phyloP scores from a whole-genome alignment of 2,888 invertebrate genomes.

The Troides oblongomaculatus region DNA sequence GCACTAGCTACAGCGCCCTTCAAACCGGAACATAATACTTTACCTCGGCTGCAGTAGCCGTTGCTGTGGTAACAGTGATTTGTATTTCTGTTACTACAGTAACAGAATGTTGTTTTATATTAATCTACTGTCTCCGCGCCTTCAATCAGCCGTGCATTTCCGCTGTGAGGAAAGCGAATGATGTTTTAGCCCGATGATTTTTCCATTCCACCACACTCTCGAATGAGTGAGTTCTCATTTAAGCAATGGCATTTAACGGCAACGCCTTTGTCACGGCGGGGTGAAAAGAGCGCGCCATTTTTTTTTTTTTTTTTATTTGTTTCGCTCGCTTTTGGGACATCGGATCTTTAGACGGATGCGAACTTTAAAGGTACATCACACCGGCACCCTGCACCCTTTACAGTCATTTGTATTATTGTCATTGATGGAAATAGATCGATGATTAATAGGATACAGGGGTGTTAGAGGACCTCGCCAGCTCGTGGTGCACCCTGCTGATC shows the following conservation, averaged over 20 bases:
- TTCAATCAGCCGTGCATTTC: constrained; percentile 36
- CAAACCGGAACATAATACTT: no score
- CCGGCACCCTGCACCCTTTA: constrained; percentile 19
- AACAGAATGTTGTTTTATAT: no score
- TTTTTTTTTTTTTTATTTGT: constrained; percentile 65
- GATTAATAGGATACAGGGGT: neutral
- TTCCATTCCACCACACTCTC: constrained; percentile 72
- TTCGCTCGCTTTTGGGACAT: constrained; percentile 49
- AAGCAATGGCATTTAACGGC: constrained; percentile 77
- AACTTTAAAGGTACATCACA: constrained; percentile 22
- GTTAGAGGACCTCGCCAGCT: no score
- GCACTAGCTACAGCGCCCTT: no score
- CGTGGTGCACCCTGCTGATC: no score
- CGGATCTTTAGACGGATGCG: constrained; percentile 39
- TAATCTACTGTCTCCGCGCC: neutral
- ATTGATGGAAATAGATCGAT: neutral
- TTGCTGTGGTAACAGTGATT: no score
- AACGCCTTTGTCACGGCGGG: constrained; percentile 59
- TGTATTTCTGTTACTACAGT: no score
- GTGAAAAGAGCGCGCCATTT: constrained; percentile 65
- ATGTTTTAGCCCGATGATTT: constrained; percentile 72
- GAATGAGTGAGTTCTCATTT: constrained; percentile 76
- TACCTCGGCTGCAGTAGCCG: no score
- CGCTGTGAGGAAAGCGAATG: constrained; percentile 51
- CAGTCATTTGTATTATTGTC: constrained; percentile 28